A percentile compares a stretch with the other conserved stretches of the same genome.
These are phyloP conservation scores for Phycodurus eques DNA, from an alignment of 2,113 vertebrate species.

Conservation along the genomic window DNA sequence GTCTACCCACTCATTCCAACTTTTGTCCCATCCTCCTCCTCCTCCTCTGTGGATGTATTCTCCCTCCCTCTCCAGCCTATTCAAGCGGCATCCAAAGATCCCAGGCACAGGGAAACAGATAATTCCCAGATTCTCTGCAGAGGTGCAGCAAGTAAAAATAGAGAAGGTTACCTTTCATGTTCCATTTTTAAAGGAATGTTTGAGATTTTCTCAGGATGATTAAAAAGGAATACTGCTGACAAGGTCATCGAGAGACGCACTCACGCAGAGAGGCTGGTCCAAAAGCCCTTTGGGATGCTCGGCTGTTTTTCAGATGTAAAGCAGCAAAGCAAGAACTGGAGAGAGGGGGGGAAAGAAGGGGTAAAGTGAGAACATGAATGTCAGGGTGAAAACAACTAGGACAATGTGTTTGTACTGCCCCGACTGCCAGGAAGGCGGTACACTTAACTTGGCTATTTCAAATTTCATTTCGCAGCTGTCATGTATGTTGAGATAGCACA, in stretches of 20 bases:
- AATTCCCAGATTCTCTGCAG: slow-evolving; percentile 59
- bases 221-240: slow-evolving; percentile 61
- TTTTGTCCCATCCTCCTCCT: slow-evolving; percentile 37
- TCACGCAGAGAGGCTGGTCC: slow-evolving; percentile 23
- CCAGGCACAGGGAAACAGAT: slow-evolving; percentile 45
- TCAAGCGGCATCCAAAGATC: slow-evolving; percentile 40
- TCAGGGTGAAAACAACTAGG: slow-evolving; percentile 9
- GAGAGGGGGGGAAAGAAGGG: slow-evolving; percentile 1
- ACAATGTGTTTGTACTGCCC: slow-evolving; percentile 4
- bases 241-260: slow-evolving; percentile 52
- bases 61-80: slow-evolving; percentile 38
- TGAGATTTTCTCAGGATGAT: slow-evolving; percentile 69
- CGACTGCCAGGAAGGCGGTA: slow-evolving; percentile 8
- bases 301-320: slow-evolving; percentile 28
- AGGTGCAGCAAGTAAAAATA: slow-evolving; percentile 59
- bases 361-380: slow-evolving; percentile 8
- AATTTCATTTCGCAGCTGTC: slow-evolving; percentile 31
- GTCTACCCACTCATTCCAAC: slow-evolving; percentile 40
- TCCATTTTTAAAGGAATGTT: slow-evolving; percentile 65
- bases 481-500: slow-evolving; percentile 20
- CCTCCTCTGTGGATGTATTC: slow-evolving; percentile 14
- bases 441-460: slow-evolving; percentile 34
- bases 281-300: slow-evolving; percentile 36
- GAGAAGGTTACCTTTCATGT: slow-evolving; percentile 70
- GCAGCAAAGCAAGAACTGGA: slow-evolving; percentile 22